phyloP scores from a whole-genome alignment of 2,113 vertebrate species.

The Chelonoidis abingdonii region DNA sequence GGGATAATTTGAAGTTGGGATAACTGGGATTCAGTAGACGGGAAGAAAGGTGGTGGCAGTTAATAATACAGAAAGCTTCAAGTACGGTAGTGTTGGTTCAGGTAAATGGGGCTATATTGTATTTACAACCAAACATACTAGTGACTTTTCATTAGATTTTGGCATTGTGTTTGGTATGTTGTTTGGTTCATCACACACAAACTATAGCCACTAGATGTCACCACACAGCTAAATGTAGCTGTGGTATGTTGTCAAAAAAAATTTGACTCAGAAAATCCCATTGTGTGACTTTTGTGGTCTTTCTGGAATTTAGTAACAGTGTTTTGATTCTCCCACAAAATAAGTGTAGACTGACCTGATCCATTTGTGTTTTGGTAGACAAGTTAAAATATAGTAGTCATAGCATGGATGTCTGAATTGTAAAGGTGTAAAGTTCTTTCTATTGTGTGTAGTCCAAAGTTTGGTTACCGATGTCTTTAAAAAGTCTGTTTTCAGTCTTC shows the following conservation, averaged over 20 bases:
- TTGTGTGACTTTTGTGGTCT: not conserved
- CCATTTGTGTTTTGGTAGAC: not conserved
- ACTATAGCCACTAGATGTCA: conserved; percentile 20
- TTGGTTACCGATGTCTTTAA: not conserved
- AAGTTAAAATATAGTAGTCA: accelerated
- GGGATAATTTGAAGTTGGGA: accelerated
- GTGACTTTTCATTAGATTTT: not conserved
- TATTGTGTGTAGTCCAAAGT: not conserved
- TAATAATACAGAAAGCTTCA: not conserved
- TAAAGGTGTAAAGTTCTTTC: not conserved
- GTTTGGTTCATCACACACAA: accelerated
- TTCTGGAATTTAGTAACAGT: not conserved
- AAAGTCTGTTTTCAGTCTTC: not conserved
- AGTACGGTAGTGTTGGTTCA: not conserved
- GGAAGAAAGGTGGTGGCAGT: not conserved
- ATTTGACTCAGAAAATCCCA: not conserved
- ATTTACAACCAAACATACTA: not conserved
- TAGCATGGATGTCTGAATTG: not conserved
- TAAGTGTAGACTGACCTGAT: not conserved
- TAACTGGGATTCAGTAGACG: accelerated
- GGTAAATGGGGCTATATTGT: not conserved
- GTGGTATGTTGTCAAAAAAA: not conserved
- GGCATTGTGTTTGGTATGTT: not conserved
- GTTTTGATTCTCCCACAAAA: not conserved
- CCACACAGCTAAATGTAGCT: not conserved